phyloP scores from a whole-genome alignment of 2,113 vertebrate species.

The Onychostoma macrolepis region DNA sequence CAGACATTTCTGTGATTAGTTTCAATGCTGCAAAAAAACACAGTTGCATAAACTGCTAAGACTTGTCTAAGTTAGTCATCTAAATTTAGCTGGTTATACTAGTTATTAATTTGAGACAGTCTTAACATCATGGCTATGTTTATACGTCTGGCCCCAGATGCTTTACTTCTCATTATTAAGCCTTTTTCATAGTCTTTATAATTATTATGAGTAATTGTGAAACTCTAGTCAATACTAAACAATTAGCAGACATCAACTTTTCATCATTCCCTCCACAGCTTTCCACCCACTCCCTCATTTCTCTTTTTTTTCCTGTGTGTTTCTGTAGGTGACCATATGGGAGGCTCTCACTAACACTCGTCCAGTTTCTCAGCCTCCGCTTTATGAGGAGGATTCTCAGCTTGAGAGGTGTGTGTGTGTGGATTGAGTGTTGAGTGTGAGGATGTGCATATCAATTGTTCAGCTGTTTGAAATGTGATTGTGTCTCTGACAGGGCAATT shows the following conservation, averaged over 20 bases:
- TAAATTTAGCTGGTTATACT: no score
- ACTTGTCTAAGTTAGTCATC: no score
- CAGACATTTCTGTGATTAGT: background rate
- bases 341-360: constrained; percentile 91
- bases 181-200: no score
- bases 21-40: background rate
- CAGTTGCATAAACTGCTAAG: no score
- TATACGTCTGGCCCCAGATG: no score
- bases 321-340: constrained; percentile 90
- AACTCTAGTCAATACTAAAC: background rate
- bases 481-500: constrained; percentile 78
- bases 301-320: background rate
- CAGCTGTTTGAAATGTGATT: background rate
- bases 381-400: constrained; percentile 88
- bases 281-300: background rate
- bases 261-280: background rate
- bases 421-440: no score
- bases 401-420: constrained; percentile 82
- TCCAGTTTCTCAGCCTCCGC: constrained; percentile 74
- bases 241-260: background rate
- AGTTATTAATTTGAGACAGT: no score
- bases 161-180: no score
- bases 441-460: background rate
- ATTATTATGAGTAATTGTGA: no score
- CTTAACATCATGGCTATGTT: no score